phyloP scores from a whole-genome alignment of 2,888 invertebrate genomes.

The Gasteruption jaculator region DNA sequence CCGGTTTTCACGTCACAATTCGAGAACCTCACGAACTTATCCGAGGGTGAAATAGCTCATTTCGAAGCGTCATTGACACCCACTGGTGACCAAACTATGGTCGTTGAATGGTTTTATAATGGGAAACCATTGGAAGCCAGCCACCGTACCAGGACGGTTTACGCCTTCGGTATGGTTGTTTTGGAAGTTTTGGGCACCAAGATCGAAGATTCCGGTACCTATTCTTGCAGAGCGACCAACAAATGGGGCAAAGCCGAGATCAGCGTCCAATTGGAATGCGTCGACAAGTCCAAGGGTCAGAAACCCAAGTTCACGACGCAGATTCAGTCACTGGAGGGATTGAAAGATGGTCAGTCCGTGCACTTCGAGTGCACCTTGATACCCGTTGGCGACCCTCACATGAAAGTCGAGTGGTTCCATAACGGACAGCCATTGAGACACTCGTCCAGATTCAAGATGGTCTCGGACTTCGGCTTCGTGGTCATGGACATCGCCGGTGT shows the following conservation, averaged over 20 bases:
- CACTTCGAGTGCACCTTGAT: slow-evolving; percentile 94
- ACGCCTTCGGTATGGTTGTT: slow-evolving; percentile 97
- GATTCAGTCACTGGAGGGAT: slow-evolving; percentile 74
- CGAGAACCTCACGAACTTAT: slow-evolving; percentile 74
- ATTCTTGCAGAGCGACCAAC: slow-evolving; percentile 85
- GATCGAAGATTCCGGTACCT: slow-evolving; percentile 86
- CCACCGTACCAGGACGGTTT: slow-evolving; percentile 87
- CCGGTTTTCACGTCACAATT: slow-evolving; percentile 87
- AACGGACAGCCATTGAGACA: slow-evolving; percentile 87
- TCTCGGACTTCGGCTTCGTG: slow-evolving; percentile 93
- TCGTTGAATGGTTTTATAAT: slow-evolving; percentile 95
- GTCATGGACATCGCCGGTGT: slow-evolving; percentile 92
- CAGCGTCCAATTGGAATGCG: slow-evolving; percentile 75
- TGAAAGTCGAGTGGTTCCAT: slow-evolving; percentile 96
- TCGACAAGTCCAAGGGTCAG: slow-evolving; percentile 80
- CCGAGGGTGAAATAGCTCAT: slow-evolving; percentile 95
- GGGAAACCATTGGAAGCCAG: slow-evolving; percentile 83
- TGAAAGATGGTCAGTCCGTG: slow-evolving; percentile 89
- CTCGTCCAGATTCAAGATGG: slow-evolving; percentile 86
- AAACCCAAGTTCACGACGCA: slow-evolving; percentile 86
- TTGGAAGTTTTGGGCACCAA: slow-evolving; percentile 93
- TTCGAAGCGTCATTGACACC: slow-evolving; percentile 96
- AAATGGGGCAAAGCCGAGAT: slow-evolving; percentile 86
- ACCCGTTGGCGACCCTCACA: slow-evolving; percentile 89
- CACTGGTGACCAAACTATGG: slow-evolving; percentile 89